Conservation (phyloP, 2,888 invertebrate species). For the Trissoscelio sp. region DNA sequence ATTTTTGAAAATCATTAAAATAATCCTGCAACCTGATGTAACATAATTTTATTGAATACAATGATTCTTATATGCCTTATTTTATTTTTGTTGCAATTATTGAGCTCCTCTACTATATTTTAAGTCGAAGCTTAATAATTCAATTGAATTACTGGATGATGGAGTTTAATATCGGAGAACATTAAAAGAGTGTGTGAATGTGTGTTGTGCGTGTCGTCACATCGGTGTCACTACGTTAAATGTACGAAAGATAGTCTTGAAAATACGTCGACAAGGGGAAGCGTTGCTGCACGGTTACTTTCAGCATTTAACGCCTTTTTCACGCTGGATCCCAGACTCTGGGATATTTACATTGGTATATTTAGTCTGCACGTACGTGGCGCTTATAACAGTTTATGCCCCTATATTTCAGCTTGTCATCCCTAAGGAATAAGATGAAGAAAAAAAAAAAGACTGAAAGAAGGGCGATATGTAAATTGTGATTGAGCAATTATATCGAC, state of each 20-base stretch:
- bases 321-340: constrained; percentile 72
- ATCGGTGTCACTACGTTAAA: constrained; percentile 60
- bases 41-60: too few relatives aligned
- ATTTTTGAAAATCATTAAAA: not conserved
- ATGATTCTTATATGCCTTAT: too few relatives aligned
- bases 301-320: constrained; percentile 73
- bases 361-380: constrained; percentile 78
- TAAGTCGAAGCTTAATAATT: not conserved
- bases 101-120: too few relatives aligned
- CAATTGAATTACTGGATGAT: constrained; percentile 14
- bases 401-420: constrained; percentile 67
- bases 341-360: constrained; percentile 79
- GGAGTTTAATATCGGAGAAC: constrained; percentile 61
- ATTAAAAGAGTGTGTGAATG: constrained; percentile 50
- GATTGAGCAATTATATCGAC: constrained; percentile 50
- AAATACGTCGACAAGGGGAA: constrained; percentile 61
- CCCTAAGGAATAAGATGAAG: constrained; percentile 47
- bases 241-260: constrained; percentile 56
- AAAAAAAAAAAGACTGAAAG: constrained; percentile 19
- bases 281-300: constrained; percentile 57
- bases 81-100: too few relatives aligned
- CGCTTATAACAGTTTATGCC: constrained; percentile 77
- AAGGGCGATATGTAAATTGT: constrained; percentile 55
- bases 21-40: not conserved
- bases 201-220: constrained; percentile 36